phyloP scores from a whole-genome alignment of 2,888 invertebrate species.

The Athrips mouffetella region DNA sequence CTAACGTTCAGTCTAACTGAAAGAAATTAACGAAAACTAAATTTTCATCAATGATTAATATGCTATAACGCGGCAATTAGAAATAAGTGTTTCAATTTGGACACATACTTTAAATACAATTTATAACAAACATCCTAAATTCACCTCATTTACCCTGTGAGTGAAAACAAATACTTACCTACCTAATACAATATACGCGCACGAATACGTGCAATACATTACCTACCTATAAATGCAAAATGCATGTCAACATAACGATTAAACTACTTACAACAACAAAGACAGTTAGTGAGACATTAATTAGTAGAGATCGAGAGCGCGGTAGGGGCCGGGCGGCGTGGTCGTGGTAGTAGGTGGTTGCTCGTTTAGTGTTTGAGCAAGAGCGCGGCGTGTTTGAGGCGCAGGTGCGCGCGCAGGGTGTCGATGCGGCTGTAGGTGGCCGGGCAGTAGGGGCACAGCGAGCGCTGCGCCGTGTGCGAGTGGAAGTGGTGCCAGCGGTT shows the following conservation, averaged over 20 bases:
- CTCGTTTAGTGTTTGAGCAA: conserved; percentile 64
- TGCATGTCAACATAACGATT: conserved; percentile 43
- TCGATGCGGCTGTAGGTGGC: conserved; percentile 93
- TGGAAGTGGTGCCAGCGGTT: conserved; percentile 94
- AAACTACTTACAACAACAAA: conserved; percentile 32
- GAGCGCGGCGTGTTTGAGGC: conserved; percentile 83
- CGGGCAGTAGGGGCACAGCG: conserved; percentile 90
- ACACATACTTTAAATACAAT: background rate
- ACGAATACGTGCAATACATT: conserved; percentile 58
- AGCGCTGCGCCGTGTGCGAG: conserved; percentile 88
- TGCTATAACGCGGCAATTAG: background rate
- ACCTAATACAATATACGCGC: conserved; percentile 56
- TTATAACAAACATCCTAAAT: conserved; percentile 14
- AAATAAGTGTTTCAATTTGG: background rate
- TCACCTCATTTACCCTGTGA: conserved; percentile 67
- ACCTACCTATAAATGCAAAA: conserved; percentile 34
- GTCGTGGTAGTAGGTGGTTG: background rate
- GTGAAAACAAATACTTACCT: conserved; percentile 59
- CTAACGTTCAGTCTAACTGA: conserved; percentile 2
- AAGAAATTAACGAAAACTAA: background rate
- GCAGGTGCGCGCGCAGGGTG: conserved; percentile 89
- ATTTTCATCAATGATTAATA: background rate
- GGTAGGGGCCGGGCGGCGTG: conserved; percentile 30
- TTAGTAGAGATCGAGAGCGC: conserved; percentile 22
- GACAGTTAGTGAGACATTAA: conserved; percentile 6